A percentile compares a stretch with the other conserved stretches of the same genome.
Evolutionary conservation across 2,797 vertebrate species (phyloP).

Genomic region (Mormyrus proboscirostris): DNA sequence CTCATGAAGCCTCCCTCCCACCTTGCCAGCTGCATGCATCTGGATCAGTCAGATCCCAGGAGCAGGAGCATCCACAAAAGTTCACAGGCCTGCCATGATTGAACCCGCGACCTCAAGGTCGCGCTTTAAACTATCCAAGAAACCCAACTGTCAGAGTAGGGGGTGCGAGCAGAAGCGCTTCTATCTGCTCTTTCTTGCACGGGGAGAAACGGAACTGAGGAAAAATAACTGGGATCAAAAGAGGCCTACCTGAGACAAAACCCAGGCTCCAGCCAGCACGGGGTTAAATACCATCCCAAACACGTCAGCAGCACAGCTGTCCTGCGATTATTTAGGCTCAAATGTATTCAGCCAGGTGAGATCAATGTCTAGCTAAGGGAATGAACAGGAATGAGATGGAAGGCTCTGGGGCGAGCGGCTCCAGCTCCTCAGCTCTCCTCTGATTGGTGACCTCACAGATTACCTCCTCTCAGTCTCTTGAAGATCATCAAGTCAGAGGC

Average conservation of each 20-base stretch:
- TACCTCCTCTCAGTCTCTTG: slow-evolving; percentile 59
- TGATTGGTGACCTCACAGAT: slow-evolving; percentile 69
- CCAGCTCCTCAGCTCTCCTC: slow-evolving; percentile 49
- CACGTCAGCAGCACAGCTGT: slow-evolving; percentile 43
- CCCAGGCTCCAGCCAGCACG: slow-evolving; percentile 27
- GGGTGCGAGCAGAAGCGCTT: neutral
- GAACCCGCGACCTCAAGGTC: neutral
- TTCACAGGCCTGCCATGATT: neutral
- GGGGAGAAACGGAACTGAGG: neutral
- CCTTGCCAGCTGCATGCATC: neutral
- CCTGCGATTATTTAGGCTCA: slow-evolving; percentile 43
- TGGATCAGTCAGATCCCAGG: neutral
- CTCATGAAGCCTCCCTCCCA: neutral
- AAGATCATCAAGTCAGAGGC: slow-evolving; percentile 51
- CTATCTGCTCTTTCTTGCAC: neutral
- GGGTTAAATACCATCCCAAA: slow-evolving; percentile 44
- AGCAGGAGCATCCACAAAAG: neutral
- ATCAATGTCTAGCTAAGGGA: neutral
- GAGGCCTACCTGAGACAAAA: slow-evolving; percentile 41
- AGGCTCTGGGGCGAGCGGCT: neutral
- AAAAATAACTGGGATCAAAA: slow-evolving; percentile 41
- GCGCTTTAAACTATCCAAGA: neutral
- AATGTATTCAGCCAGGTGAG: slow-evolving; percentile 33
- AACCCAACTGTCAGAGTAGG: neutral
- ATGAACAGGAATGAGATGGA: slow-evolving; percentile 30